A percentile compares a stretch with the other conserved stretches of the same genome.
Evolutionary conservation across 1,140 invertebrate genomes (phyloP).

Genomic region (Semibalanus balanoides): DNA sequence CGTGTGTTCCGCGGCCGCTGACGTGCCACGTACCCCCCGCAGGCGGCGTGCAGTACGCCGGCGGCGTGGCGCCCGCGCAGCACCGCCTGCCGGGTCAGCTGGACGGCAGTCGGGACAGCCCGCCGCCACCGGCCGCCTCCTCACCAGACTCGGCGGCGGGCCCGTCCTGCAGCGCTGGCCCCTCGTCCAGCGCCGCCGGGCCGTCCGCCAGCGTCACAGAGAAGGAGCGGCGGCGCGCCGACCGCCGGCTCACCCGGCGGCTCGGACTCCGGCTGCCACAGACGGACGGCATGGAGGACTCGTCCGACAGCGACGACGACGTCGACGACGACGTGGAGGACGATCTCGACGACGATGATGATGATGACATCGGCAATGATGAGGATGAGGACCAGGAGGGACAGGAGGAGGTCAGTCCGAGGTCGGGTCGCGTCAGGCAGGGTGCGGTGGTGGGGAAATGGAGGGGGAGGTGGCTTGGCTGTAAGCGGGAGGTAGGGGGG

Average conservation of each 20-base stretch:
- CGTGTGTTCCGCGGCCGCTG: not conserved
- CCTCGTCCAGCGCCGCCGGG: too few relatives aligned
- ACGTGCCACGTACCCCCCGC: not conserved
- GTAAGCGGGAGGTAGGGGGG: conserved; percentile 35
- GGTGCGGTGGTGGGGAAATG: too few relatives aligned
- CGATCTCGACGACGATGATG: conserved; percentile 54
- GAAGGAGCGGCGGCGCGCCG: not conserved
- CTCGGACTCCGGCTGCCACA: conserved; percentile 26
- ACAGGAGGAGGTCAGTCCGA: conserved; percentile 34
- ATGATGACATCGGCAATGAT: conserved; percentile 45
- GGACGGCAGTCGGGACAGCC: conserved; percentile 30
- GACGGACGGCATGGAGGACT: conserved; percentile 56
- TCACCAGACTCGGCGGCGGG: too few relatives aligned
- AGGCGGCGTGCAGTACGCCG: not conserved
- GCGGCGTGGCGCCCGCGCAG: not conserved
- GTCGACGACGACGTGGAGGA: conserved; percentile 50
- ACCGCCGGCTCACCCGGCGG: not conserved
- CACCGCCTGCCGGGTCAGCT: conserved; percentile 18
- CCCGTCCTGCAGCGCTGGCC: too few relatives aligned
- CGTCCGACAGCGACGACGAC: conserved; percentile 56
- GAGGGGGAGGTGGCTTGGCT: too few relatives aligned
- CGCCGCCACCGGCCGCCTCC: conserved; percentile 12
- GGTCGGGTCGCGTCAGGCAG: too few relatives aligned
- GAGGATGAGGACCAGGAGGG: conserved; percentile 59
- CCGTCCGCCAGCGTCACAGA: too few relatives aligned